These are phyloP conservation scores for Meiosimyza decipiens DNA, from an alignment of 2,888 invertebrate species.

Conservation along the genomic window DNA sequence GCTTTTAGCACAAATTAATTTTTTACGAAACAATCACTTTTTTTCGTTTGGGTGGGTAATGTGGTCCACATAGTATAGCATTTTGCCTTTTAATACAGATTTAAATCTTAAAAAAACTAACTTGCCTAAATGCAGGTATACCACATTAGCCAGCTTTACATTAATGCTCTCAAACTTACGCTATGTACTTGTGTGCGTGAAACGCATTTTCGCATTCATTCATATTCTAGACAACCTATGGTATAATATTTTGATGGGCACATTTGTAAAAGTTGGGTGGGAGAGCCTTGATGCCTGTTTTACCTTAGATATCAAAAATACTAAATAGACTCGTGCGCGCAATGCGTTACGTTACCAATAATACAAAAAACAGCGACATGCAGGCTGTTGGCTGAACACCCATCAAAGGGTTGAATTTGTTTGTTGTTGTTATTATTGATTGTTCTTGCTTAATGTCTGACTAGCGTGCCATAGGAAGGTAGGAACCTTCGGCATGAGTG, in stretches of 20 bases:
- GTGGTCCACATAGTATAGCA: neutral
- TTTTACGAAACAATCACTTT: neutral
- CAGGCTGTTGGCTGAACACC: too few species aligned
- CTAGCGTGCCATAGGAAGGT: neutral
- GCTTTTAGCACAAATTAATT: too few species aligned
- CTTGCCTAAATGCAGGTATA: neutral
- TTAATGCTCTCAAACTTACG: too few species aligned
- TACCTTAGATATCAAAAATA: slow-evolving; percentile 15
- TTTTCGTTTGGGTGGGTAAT: too few species aligned
- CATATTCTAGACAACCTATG: slow-evolving; percentile 32
- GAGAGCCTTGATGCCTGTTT: neutral
- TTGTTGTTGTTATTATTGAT: neutral
- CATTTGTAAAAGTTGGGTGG: neutral
- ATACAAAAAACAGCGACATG: neutral
- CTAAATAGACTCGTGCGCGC: slow-evolving; percentile 10
- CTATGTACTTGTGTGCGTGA: too few species aligned
- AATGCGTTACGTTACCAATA: slow-evolving; percentile 12
- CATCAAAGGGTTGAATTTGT: too few species aligned
- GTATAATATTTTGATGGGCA: slow-evolving; percentile 10
- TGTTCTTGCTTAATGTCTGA: neutral
- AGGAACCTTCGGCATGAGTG: too few species aligned
- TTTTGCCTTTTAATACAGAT: neutral
- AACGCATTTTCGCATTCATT: neutral
- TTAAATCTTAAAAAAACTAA: neutral
- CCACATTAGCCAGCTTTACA: too few species aligned